Conservation (phyloP, 2,113 vertebrate species). For the Petroica traversi region DNA sequence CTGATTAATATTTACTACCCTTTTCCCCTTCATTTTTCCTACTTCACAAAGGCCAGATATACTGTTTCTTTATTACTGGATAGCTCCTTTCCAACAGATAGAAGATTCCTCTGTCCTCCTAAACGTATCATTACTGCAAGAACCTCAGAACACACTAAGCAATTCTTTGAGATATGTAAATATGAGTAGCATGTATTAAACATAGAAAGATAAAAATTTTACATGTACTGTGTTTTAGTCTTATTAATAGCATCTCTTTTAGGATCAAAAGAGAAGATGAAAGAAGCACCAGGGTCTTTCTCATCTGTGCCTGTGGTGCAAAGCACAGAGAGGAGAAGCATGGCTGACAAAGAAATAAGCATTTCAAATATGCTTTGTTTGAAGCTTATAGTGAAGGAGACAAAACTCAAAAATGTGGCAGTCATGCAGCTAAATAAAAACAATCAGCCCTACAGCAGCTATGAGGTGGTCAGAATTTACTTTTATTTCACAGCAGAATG, state of each 20-base stretch:
- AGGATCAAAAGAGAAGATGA: neutral
- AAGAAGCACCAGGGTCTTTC: neutral
- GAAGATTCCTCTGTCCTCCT: neutral
- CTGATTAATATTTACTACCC: neutral
- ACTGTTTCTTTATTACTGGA: neutral
- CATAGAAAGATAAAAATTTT: neutral
- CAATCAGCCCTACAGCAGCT: neutral
- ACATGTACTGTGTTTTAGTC: neutral
- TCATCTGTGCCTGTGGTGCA: neutral
- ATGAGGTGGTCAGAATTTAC: neutral
- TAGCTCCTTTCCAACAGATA: neutral
- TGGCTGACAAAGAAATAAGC: neutral
- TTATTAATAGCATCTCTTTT: neutral
- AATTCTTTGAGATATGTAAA: neutral
- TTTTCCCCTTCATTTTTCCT: neutral
- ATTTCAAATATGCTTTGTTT: neutral
- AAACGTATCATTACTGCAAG: neutral
- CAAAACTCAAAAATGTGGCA: neutral
- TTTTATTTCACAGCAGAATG: neutral
- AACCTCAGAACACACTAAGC: neutral
- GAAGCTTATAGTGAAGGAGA: neutral
- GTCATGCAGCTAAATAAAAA: neutral
- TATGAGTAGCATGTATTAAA: neutral
- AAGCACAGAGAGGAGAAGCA: neutral
- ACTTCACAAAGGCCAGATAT: neutral